phyloP scores from a whole-genome alignment of 1,140 invertebrate genomes.

The Dufourea novaeangliae region DNA sequence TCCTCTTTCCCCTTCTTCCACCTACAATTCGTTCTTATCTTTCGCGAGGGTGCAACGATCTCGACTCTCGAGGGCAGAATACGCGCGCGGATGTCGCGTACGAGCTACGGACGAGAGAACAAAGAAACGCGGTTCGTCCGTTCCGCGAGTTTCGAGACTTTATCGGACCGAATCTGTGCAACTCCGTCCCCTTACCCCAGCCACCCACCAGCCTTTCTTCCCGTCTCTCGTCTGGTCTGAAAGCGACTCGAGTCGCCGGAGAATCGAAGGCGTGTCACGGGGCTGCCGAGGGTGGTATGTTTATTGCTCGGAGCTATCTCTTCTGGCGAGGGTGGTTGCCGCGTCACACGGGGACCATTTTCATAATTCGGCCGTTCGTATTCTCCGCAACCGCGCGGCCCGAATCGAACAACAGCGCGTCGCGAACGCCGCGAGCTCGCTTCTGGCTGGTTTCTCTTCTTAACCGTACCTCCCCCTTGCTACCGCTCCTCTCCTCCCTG shows the following conservation, averaged over 20 bases:
- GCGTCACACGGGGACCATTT: constrained; percentile 82
- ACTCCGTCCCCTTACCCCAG: constrained; percentile 4
- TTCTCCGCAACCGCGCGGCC: constrained; percentile 79
- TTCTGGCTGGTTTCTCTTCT: constrained; percentile 42
- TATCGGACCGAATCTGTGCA: constrained; percentile 32
- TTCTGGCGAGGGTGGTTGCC: constrained; percentile 77
- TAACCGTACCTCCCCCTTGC: constrained; percentile 25
- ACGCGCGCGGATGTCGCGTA: neutral
- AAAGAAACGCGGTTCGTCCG: constrained; percentile 21
- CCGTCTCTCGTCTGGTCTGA: constrained; percentile 30
- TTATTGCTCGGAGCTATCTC: constrained; percentile 81
- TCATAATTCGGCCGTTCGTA: constrained; percentile 84
- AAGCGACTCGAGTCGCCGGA: constrained; percentile 56
- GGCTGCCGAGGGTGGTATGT: constrained; percentile 72
- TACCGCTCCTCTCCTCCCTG: constrained; percentile 32
- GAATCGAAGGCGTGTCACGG: constrained; percentile 40
- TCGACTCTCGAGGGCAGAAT: too few species aligned
- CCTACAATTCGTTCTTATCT: neutral
- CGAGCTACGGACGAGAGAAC: neutral
- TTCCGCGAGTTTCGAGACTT: constrained; percentile 19
- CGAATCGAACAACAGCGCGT: constrained; percentile 80
- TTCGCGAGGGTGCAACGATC: neutral
- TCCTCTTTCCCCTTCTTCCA: too few species aligned
- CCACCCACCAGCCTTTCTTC: constrained; percentile 23
- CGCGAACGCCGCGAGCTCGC: constrained; percentile 57